phyloP scores from a whole-genome alignment of 2,888 invertebrate species.

The Heliconius aoede region DNA sequence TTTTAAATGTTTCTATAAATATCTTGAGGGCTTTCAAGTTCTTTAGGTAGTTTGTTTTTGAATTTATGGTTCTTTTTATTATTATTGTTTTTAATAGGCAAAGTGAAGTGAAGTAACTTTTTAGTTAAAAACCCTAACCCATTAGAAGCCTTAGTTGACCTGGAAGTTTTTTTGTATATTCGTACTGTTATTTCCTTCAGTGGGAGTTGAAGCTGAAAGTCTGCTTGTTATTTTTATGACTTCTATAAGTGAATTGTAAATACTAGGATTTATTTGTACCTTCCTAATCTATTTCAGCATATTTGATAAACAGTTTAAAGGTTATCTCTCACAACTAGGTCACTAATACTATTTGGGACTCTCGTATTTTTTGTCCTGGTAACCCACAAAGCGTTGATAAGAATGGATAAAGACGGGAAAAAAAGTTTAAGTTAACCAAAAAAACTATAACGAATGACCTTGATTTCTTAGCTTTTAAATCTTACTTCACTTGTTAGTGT shows the following conservation, averaged over 20 bases:
- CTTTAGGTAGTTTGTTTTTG: not conserved
- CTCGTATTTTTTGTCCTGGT: slow-evolving; percentile 71
- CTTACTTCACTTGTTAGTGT: too few relatives aligned
- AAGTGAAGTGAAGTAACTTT: too few relatives aligned
- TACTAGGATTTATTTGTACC: slow-evolving; percentile 1
- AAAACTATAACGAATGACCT: slow-evolving; percentile 18
- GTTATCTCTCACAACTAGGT: slow-evolving; percentile 75
- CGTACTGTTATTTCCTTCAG: not conserved
- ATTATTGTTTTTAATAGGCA: not conserved
- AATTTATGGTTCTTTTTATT: not conserved
- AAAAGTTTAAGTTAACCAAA: not conserved
- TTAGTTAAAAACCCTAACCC: too few relatives aligned
- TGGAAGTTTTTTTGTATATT: not conserved
- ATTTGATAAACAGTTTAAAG: slow-evolving; percentile 64
- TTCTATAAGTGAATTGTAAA: not conserved
- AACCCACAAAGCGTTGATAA: slow-evolving; percentile 59
- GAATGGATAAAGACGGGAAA: slow-evolving; percentile 15
- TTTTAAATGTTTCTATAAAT: not conserved
- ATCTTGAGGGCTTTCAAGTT: not conserved
- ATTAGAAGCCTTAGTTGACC: too few relatives aligned
- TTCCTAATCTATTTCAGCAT: slow-evolving; percentile 14
- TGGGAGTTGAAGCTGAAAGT: not conserved
- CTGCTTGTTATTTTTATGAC: not conserved
- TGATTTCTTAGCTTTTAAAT: slow-evolving; percentile 4
- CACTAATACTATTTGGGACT: slow-evolving; percentile 67